Base-by-base conservation (phyloP, 1,140 invertebrate species). In the Dryas iulia region DNA sequence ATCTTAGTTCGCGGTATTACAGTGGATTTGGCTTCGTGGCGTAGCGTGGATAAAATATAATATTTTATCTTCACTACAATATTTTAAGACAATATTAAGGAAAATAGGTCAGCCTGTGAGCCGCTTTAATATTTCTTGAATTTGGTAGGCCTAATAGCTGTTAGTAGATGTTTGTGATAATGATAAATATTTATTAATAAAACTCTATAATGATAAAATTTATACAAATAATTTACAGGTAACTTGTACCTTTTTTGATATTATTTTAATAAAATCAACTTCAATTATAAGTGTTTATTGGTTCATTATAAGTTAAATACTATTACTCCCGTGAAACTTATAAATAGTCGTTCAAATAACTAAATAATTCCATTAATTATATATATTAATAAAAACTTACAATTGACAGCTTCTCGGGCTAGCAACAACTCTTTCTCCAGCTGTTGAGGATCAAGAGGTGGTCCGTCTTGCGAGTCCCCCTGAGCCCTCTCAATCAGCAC, bases 401-500 rank as follows among this genome's bases (percentile, higher is more conserved):
- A 92, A 58, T 85, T 92, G 12, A 92, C 89, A 71, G 92, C 92
- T 83, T 92, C 92, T 74, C 92, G 86, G 2, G 92, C 92, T 28
- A 92, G 77, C 23, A 90, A 78, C n/a, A 92, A 73, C 67, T 92
- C 92, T 11, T 87, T 86, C 59, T 92, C 91, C 21, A 92, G 64
- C 72, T 87, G 80, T 54, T 90, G 85, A 35, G 89, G 81, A 62
- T 87, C 84, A 0, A 86, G 68, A 0, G 78, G 68, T 1, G 85
- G 66, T 2, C 65, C 70, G 0, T 83, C 76, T 7, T 70, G 71
- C 0, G 69, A 74, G 12, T 89, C 93, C 52, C 91, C 92, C 68
- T 93, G 92, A 11, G 92, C 89, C 64, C 93, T 89, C 54, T 94
- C 93, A 25, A 94, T 85, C 54, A 94, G 81, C 0, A 92, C 90